Evolutionary conservation across 1,140 invertebrate species (phyloP).

Genomic region (Temnothorax nylanderi): DNA sequence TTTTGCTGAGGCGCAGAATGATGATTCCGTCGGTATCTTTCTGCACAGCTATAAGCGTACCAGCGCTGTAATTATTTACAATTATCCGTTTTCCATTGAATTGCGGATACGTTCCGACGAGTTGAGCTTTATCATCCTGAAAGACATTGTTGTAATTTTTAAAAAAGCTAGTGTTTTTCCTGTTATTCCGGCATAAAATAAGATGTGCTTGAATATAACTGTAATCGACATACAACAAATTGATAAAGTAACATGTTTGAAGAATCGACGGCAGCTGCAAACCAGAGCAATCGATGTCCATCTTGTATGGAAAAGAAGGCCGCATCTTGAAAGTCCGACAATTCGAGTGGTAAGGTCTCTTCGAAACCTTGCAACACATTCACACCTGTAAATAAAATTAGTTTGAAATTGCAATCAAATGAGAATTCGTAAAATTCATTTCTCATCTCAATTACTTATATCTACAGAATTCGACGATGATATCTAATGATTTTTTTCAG

Average conservation of each 20-base stretch:
- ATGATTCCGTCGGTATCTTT: slow-evolving; percentile 37
- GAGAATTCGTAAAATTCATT: neutral
- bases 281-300: slow-evolving; percentile 45
- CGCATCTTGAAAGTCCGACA: slow-evolving; percentile 47
- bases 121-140: slow-evolving; percentile 5
- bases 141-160: slow-evolving; percentile 7
- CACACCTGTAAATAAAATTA: slow-evolving; percentile 61
- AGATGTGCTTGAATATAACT: neutral
- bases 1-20: slow-evolving; percentile 50
- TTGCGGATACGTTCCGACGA: slow-evolving; percentile 12
- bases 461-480: neutral
- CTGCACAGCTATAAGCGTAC: slow-evolving; percentile 57
- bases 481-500: neutral
- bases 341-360: slow-evolving; percentile 21
- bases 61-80: slow-evolving; percentile 35
- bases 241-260: slow-evolving; percentile 47
- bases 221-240: slow-evolving; percentile 60
- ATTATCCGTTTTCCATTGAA: slow-evolving; percentile 59
- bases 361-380: slow-evolving; percentile 67
- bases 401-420: neutral
- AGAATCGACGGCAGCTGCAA: slow-evolving; percentile 60
- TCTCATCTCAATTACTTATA: neutral
- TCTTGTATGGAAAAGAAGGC: slow-evolving; percentile 64
- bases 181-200: neutral
- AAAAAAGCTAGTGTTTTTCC: neutral